Evolutionary conservation across 2,113 vertebrate species (phyloP), one percentile per base, ranked within the genome.

Genomic region (Mustela lutreola): DNA sequence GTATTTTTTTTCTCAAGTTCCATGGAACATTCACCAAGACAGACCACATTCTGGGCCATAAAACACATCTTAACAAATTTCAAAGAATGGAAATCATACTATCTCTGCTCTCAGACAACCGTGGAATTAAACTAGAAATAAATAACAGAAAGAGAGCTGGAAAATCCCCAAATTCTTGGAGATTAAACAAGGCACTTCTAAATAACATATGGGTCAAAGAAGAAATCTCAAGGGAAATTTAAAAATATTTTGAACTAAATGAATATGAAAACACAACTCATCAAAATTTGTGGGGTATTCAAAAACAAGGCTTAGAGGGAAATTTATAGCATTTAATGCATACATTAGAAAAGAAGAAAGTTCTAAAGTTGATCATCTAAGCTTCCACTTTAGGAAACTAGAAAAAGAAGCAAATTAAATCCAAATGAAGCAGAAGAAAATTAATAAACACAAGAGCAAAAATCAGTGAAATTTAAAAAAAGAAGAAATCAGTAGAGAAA

Each of bases 231-330:
- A 88, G 81, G 73, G 31, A 71, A 91, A 83, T 65, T 78, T 71
- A 15, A 81, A 87, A 42, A 33, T 90, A 86, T 95, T 92, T 94
- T 60, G 15, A 93, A 85, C 18, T 65, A 76, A 87, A 81, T 56
- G 24, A 87, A 96, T 91, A 80, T 60, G 19, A 88, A 88, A 96
- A 45, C 7, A 63, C 0, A 48, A 11, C 1, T 28, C 53, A 53
- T 56, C 26, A 95, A 80, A 92, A 80, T 84, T 21, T 92, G 53
- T 89, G 53, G 7, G 18, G 36, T 73, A 10, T 19, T 42, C 15
- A 53, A 95, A 82, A 94, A 7, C 24, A 86, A 14, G 4, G 3
- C 31, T 42, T 39, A 65, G 14, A 50, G 0, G 31, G 22, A 73
- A 88, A 83, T 84, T 26, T 48, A 80, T 11, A 94, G 8, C 19